A percentile compares a stretch with the other conserved stretches of the same genome.
These are phyloP conservation scores for Arctia plantaginis DNA, from an alignment of 2,888 invertebrate genomes.

Conservation along the genomic window DNA sequence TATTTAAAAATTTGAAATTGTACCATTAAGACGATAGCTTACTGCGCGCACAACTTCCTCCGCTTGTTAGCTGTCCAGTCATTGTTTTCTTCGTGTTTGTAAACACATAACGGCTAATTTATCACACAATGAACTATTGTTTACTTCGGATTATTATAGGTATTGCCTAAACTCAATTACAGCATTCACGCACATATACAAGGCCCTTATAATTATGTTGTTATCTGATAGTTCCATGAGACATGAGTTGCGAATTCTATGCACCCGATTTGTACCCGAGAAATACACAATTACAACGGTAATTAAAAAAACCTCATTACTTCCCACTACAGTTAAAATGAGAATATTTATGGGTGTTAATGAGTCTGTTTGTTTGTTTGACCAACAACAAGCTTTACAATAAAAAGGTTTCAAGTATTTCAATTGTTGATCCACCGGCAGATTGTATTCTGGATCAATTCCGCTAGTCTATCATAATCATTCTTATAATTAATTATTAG, in stretches of 20 bases:
- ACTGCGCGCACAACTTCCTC: slow-evolving; percentile 67
- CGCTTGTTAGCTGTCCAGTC: slow-evolving; percentile 54
- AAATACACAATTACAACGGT: background rate
- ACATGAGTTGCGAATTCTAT: slow-evolving; percentile 2
- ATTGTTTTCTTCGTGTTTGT: slow-evolving; percentile 72
- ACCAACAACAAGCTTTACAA: background rate
- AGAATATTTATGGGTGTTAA: background rate
- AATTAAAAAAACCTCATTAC: background rate
- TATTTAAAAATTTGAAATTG: slow-evolving; percentile 13
- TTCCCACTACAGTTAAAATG: background rate
- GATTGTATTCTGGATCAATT: background rate
- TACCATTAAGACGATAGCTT: slow-evolving; percentile 41
- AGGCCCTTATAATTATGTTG: slow-evolving; percentile 16
- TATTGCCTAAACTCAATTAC: slow-evolving; percentile 52
- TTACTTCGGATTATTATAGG: slow-evolving; percentile 58
- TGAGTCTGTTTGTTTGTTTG: background rate
- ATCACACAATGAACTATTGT: slow-evolving; percentile 78
- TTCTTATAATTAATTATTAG: background rate
- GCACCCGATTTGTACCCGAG: background rate
- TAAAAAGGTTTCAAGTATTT: background rate
- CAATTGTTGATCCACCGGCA: background rate
- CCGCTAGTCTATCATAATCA: background rate
- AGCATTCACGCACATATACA: slow-evolving; percentile 20
- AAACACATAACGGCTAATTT: slow-evolving; percentile 70
- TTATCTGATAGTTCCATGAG: slow-evolving; percentile 4